Evolutionary conservation across 2,888 invertebrate species (phyloP), one percentile per base, ranked within the genome.

Genomic region (Cantharis rufa): DNA sequence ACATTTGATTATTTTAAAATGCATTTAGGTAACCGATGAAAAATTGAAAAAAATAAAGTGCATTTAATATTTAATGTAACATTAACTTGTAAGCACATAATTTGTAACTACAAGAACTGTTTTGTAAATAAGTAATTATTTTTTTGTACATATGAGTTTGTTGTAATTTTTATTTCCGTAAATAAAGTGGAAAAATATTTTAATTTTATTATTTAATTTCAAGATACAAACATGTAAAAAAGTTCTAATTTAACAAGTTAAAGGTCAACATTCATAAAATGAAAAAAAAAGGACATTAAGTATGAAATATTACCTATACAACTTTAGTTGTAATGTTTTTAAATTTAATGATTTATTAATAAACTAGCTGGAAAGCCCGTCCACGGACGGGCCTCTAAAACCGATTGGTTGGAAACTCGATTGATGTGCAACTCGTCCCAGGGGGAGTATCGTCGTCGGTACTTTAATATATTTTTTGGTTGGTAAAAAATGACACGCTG

Each of bases 91-190:
- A 62, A 71, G n/a, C 28, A 68, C 21, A 61, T 61, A 68, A 72
- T 72, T 66, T 72, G 48, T 28, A 32, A 68, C 62, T 64, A 21
- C 15, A 68, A 74, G 18, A 75, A 64, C 66, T 75, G 75, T 71
- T 75, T 71, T 75, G 75, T 75, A 75, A 18, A 75, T 70, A 75
- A 70, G 64, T 75, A 70, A 32, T 32, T 68, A 15, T 28, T 62
- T 75, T 66, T 75, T 75, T 75, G 75, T 75, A 75, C 64, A 75
- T 75, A 75, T 71, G 70, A 70, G 70, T 74, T 71, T 71, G 70
- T 70, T 75, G 66, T 70, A 71, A 75, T 64, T 75, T 75, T 75
- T 70, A 70, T 75, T 70, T 75, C 61, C 70, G 66, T 71, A 70
- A 75, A 75, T 71, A 63, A 28, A 63, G 15, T 24, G n/a, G 21